Percentiles rank a stretch among this genome's conserved stretches.
Conservation (phyloP, 2,797 vertebrate genomes). For the Siniperca obscura region DNA sequence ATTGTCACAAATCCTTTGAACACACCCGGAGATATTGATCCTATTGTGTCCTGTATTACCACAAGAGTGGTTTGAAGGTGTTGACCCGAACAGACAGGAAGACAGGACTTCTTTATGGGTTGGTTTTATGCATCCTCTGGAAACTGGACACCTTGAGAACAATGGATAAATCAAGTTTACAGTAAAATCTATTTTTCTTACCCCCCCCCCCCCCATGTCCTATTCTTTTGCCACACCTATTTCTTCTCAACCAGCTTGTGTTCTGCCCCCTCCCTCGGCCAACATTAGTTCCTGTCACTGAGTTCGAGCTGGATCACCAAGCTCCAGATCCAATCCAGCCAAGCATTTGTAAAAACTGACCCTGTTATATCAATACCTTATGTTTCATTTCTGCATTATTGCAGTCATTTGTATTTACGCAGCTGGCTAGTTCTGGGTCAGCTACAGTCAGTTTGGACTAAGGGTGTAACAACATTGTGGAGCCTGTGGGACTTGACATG, state of each 20-base stretch:
- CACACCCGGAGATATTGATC: conserved; percentile 72
- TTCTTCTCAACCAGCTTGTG: conserved; percentile 31
- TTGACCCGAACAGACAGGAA: conserved; percentile 57
- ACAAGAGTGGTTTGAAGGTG: conserved; percentile 56
- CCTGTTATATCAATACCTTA: conserved; percentile 35
- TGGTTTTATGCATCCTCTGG: conserved; percentile 71
- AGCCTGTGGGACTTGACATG: conserved; percentile 65
- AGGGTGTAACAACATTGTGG: conserved; percentile 69
- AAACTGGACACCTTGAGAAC: conserved; percentile 74
- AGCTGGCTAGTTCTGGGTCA: conserved; percentile 65
- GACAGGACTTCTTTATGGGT: conserved; percentile 66
- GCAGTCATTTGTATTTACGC: conserved; percentile 58
- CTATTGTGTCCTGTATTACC: conserved; percentile 61
- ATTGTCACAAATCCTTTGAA: conserved; percentile 69
- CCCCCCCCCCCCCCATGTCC: conserved; percentile 55
- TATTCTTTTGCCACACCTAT: conserved; percentile 42
- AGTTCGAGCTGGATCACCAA: conserved; percentile 11
- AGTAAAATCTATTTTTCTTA: conserved; percentile 76
- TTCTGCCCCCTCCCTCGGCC: not conserved
- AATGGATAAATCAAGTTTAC: conserved; percentile 74
- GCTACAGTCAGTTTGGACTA: conserved; percentile 55
- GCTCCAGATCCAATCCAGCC: not conserved
- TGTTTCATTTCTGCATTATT: conserved; percentile 52
- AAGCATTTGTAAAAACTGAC: conserved; percentile 32
- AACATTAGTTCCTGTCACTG: conserved; percentile 32